phyloP scores from a whole-genome alignment of 1,140 invertebrate genomes.

The Cotesia chilonis region DNA sequence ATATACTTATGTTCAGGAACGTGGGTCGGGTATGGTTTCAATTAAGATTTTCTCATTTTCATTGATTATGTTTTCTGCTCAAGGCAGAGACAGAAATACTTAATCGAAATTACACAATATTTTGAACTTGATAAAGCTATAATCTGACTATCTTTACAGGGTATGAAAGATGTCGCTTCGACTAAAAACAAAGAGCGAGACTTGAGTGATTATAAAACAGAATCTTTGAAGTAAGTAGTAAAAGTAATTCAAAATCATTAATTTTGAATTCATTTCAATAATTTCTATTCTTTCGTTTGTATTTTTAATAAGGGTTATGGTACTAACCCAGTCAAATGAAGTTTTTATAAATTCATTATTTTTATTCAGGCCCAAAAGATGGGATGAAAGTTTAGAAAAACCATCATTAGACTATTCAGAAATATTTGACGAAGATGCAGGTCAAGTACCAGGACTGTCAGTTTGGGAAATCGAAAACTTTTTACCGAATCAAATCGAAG shows the following conservation, averaged over 20 bases:
- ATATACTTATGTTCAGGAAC: no score
- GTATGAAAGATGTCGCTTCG: constrained; percentile 97
- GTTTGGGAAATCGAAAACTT: constrained; percentile 99
- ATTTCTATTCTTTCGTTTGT: not conserved
- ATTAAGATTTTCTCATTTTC: no score
- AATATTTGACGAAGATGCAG: constrained; percentile 98
- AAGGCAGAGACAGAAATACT: no score
- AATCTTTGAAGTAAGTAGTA: constrained; percentile 73
- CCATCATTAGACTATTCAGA: constrained; percentile 98
- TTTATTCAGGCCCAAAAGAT: constrained; percentile 79
- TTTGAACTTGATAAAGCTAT: no score
- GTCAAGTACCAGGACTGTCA: constrained; percentile 85
- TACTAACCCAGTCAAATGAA: not conserved
- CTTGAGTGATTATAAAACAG: constrained; percentile 71
- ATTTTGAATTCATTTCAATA: not conserved
- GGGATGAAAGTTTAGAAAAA: constrained; percentile 94
- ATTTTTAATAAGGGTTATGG: not conserved
- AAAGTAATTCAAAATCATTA: not conserved
- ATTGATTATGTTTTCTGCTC: no score
- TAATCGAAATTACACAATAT: no score
- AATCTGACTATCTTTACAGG: constrained; percentile 61
- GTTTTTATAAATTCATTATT: not conserved
- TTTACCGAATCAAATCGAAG: constrained; percentile 91
- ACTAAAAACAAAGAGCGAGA: constrained; percentile 78
- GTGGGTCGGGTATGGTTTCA: no score